A percentile compares a stretch with the other conserved stretches of the same genome.
phyloP scores from a whole-genome alignment of 2,113 vertebrate species.

The Hylia prasina region DNA sequence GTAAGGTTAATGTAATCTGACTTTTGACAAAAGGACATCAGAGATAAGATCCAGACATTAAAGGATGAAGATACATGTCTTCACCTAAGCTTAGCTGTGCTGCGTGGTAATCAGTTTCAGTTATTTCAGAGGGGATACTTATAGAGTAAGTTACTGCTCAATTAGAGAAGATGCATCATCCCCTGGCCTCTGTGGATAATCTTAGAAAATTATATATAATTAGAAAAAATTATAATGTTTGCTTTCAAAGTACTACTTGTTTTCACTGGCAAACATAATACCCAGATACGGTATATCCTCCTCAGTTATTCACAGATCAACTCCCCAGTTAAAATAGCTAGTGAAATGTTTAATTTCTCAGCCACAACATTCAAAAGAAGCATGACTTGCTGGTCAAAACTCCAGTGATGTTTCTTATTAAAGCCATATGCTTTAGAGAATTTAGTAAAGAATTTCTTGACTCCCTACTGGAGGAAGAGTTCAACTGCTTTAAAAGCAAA shows the following conservation, averaged over 20 bases:
- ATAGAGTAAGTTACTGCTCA: not conserved
- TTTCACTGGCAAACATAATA: not conserved
- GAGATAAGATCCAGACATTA: not conserved
- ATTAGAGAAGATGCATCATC: not conserved
- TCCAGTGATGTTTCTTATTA: not conserved
- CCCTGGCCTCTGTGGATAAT: not conserved
- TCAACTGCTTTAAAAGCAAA: not conserved
- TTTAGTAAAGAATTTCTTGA: not conserved
- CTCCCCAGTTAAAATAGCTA: not conserved
- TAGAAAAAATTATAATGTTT: constrained; percentile 21
- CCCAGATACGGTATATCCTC: not conserved
- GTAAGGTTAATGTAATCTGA: not conserved
- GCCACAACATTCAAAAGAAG: not conserved
- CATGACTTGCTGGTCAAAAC: not conserved
- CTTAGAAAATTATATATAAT: constrained; percentile 41
- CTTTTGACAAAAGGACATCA: not conserved
- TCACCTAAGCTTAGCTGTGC: not conserved
- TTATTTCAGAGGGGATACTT: not conserved
- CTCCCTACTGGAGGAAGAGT: not conserved
- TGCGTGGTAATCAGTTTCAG: not conserved
- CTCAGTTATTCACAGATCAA: not conserved
- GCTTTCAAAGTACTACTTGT: not conserved
- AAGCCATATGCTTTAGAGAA: not conserved
- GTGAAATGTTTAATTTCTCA: constrained; percentile 20
- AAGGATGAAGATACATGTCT: not conserved